These are phyloP conservation scores for Hyperoplus immaculatus DNA, from an alignment of 2,797 vertebrate genomes.

Conservation along the genomic window DNA sequence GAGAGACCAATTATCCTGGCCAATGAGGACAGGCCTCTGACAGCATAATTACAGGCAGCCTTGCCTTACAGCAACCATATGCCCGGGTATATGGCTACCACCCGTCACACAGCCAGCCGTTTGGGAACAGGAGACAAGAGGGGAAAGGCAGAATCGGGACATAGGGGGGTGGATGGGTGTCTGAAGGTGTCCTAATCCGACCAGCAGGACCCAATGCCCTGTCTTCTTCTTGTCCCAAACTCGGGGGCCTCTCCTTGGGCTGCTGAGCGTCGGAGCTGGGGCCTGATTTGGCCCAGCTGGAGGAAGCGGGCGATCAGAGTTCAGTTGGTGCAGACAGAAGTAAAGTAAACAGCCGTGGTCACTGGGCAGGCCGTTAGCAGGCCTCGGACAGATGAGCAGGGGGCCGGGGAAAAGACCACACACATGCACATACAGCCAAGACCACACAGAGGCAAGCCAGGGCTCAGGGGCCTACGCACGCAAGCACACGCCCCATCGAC, in stretches of 20 bases:
- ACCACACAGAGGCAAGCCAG: conserved; percentile 83
- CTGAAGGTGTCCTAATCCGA: conserved; percentile 76
- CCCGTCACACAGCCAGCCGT: conserved; percentile 50
- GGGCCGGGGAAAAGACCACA: conserved; percentile 84
- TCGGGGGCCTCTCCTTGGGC: conserved; percentile 76
- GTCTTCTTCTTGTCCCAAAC: conserved; percentile 78
- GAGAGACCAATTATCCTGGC: conserved; percentile 80
- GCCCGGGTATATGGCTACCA: conserved; percentile 63
- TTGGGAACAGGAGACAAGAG: conserved; percentile 56
- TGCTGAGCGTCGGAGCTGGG: conserved; percentile 79
- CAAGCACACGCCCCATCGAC: conserved; percentile 85
- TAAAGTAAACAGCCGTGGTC: conserved; percentile 99
- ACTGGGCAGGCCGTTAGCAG: conserved; percentile 98
- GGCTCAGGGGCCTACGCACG: conserved; percentile 87
- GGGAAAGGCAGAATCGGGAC: conserved; percentile 48
- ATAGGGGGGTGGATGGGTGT: conserved; percentile 50
- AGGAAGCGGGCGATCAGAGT: conserved; percentile 94
- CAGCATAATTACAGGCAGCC: conserved; percentile 81
- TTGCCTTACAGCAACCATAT: conserved; percentile 68
- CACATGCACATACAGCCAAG: conserved; percentile 80
- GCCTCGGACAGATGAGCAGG: conserved; percentile 97
- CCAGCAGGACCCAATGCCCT: conserved; percentile 70
- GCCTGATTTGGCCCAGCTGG: conserved; percentile 98
- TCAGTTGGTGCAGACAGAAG: conserved; percentile 98
- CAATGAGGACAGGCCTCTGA: conserved; percentile 84